Evolutionary conservation across 2,797 vertebrate genomes (phyloP), one percentile per base, ranked within the genome.

Genomic region (Lycodopsis pacificus): DNA sequence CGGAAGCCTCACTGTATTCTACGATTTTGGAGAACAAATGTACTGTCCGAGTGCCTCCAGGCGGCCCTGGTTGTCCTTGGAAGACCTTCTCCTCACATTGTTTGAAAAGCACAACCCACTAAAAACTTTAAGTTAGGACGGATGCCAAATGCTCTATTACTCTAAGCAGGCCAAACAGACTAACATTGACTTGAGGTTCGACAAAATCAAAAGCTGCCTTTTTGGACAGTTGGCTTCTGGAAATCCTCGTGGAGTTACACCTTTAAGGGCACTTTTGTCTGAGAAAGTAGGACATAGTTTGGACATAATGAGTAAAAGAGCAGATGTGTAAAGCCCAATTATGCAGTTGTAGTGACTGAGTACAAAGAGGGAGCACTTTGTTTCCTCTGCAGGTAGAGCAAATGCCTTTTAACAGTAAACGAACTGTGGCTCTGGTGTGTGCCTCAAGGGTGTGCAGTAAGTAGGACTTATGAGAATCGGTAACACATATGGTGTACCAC

Each of bases 1-100:
- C 15, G 11, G 68, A 80, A 85, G 80, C 63, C 62, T 79, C 67
- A 82, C 80, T 83, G 73, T 17, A 91, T 88, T 73, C 44, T 42
- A 59, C 62, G 71, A 51, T 73, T 85, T 63, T 67, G 69, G 64
- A 84, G 71, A 74, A 77, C 42, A 74, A 53, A 79, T 80, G 59
- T 11, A 30, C 57, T 70, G 65, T 73, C 53, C 65, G 59, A 58
- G 49, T 7, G 40, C 71, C 81, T 80, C 42, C 20, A 1, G 72
- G 42, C 44, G 25, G 73, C 56, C 36, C 14, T 56, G 54, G 75
- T 32, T 77, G 79, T 73, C 87, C 76, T 89, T 85, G 65, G 65
- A 79, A 44, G 58, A 73, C 20, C 73, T 56, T 77, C 40, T 66
- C 12, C 42, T 75, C 40, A 54, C 10, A 46, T 14, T 80, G 68